A percentile compares a stretch with the other conserved stretches of the same genome.
phyloP scores from a whole-genome alignment of 2,888 invertebrate species.

The Epinotia demarniana region DNA sequence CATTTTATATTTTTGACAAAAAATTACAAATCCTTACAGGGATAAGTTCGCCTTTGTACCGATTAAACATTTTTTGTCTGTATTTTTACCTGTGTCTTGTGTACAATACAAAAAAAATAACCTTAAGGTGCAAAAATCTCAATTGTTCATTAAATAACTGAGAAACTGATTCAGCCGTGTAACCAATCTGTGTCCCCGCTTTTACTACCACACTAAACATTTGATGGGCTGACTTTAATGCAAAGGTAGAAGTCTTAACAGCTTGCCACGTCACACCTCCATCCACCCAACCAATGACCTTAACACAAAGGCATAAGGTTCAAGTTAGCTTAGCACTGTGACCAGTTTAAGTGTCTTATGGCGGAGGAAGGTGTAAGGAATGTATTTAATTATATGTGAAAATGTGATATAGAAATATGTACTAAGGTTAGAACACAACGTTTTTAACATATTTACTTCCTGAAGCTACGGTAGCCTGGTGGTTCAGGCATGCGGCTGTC shows the following conservation, averaged over 20 bases:
- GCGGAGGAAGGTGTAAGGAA: conserved; percentile 5
- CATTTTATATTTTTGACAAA: too few species aligned
- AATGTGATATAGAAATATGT: conserved; percentile 26
- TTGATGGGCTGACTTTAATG: conserved; percentile 44
- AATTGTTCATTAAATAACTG: too few species aligned
- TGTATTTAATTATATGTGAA: conserved; percentile 40
- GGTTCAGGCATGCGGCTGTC: too few species aligned
- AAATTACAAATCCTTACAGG: too few species aligned
- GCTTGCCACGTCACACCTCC: conserved; percentile 20
- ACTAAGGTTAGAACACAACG: conserved; percentile 4
- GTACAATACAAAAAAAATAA: too few species aligned
- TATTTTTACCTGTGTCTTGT: too few species aligned
- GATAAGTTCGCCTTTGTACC: too few species aligned
- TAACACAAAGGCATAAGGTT: neutral
- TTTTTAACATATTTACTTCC: neutral
- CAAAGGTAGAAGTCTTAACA: conserved; percentile 41
- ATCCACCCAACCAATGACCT: neutral
- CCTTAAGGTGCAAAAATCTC: too few species aligned
- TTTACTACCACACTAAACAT: conserved; percentile 44
- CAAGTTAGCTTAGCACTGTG: neutral
- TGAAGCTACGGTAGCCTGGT: too few species aligned
- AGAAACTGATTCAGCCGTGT: neutral
- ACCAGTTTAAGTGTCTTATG: conserved; percentile 2
- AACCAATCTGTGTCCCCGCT: conserved; percentile 7
- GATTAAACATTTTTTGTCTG: too few species aligned